Conservation (phyloP, 2,113 vertebrate genomes). For the Atherinomorus stipes region DNA sequence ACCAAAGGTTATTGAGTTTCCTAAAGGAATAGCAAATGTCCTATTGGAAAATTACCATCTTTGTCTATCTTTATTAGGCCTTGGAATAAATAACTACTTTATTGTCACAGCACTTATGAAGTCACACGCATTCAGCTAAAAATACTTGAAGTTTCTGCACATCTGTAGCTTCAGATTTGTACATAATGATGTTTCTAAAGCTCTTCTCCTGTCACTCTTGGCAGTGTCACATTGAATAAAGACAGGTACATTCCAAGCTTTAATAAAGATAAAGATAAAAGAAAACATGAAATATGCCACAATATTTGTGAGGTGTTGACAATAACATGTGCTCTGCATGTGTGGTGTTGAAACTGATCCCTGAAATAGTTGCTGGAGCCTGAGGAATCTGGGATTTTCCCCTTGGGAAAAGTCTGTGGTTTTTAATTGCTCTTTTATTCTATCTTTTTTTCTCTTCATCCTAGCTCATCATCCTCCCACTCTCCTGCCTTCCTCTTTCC, state of each 20-base stretch:
- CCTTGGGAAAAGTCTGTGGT: conserved; percentile 43
- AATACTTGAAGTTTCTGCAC: neutral
- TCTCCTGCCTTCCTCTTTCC: conserved; percentile 8
- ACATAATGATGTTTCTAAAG: neutral
- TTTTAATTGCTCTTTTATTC: conserved; percentile 56
- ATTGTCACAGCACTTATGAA: neutral
- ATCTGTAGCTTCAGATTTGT: neutral
- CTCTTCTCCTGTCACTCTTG: conserved; percentile 10
- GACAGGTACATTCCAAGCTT: conserved; percentile 2
- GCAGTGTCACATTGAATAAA: conserved; percentile 15
- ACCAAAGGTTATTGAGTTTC: too few relatives aligned
- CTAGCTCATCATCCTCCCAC: conserved; percentile 13
- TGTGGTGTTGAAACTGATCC: conserved; percentile 45
- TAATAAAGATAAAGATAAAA: conserved; percentile 21
- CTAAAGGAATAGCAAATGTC: neutral
- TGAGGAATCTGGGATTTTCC: conserved; percentile 63
- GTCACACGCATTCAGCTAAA: neutral
- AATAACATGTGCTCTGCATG: conserved; percentile 22
- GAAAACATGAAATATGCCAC: conserved; percentile 25
- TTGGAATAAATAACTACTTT: neutral
- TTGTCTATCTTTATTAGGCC: neutral
- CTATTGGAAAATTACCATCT: conserved; percentile 3
- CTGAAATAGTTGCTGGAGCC: conserved; percentile 50
- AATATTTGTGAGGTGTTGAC: conserved; percentile 34
- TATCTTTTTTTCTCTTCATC: conserved; percentile 20